These are phyloP conservation scores for Rhodophaea formosa DNA, from an alignment of 2,888 invertebrate species.

Conservation along the genomic window DNA sequence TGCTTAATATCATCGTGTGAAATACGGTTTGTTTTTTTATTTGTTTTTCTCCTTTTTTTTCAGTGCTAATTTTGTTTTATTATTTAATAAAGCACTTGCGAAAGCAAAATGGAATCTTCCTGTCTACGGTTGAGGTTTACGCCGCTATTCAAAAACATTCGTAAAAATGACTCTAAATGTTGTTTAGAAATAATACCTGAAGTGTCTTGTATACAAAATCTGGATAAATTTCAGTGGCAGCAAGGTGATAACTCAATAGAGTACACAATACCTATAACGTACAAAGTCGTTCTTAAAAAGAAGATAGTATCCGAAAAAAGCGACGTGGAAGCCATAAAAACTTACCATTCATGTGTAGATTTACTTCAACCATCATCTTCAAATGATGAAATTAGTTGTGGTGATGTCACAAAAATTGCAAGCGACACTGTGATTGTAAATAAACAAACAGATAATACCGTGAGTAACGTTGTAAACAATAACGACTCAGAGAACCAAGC, in stretches of 20 bases:
- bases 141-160: conserved; percentile 48
- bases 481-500: background rate
- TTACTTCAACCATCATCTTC: conserved; percentile 40
- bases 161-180: conserved; percentile 45
- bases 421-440: conserved; percentile 53
- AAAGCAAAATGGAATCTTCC: conserved; percentile 55
- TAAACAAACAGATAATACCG: conserved; percentile 31
- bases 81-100: conserved; percentile 18
- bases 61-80: conserved; percentile 21
- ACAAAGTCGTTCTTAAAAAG: conserved; percentile 60
- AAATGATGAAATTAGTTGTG: conserved; percentile 38
- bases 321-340: conserved; percentile 35
- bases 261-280: conserved; percentile 62
- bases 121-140: conserved; percentile 58
- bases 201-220: conserved; percentile 52
- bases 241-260: conserved; percentile 49
- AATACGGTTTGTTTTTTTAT: conserved; percentile 7
- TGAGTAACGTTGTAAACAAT: conserved; percentile 25
- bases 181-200: conserved; percentile 66
- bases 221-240: conserved; percentile 59
- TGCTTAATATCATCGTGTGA: background rate
- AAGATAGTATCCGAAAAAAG: conserved; percentile 24
- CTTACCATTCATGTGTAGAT: conserved; percentile 69
- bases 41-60: conserved; percentile 32
- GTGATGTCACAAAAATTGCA: conserved; percentile 46